phyloP scores from a whole-genome alignment of 2,113 vertebrate genomes.

The Syrrhaptes paradoxus region DNA sequence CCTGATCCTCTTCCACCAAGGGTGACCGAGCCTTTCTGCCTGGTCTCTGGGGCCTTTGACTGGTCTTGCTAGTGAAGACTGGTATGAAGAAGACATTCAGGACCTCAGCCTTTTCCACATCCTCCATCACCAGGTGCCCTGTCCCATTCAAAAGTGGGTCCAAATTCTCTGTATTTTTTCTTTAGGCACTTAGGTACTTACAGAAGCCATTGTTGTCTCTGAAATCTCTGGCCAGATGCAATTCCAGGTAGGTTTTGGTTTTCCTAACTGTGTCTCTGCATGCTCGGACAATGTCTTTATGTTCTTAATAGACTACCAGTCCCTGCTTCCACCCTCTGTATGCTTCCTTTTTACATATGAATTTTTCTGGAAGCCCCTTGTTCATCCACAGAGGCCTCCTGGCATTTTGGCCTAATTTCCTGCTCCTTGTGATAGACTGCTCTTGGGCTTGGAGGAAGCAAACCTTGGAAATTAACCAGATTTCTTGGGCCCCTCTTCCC shows the following conservation, averaged over 20 bases:
- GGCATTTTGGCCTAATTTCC: background rate
- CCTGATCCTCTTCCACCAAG: background rate
- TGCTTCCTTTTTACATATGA: too few relatives aligned
- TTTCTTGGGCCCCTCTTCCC: background rate
- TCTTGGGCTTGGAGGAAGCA: background rate
- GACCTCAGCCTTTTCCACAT: background rate
- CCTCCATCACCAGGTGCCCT: background rate
- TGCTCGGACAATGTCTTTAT: background rate
- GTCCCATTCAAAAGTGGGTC: background rate
- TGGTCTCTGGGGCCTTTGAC: background rate
- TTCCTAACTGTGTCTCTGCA: background rate
- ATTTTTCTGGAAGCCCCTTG: too few relatives aligned
- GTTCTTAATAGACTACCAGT: background rate
- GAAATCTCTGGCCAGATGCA: background rate
- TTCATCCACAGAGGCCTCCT: background rate
- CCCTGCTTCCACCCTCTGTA: background rate
- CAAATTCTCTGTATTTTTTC: background rate
- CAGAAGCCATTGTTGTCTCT: background rate
- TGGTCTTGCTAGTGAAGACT: background rate
- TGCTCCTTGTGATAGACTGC: background rate
- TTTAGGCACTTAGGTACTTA: background rate
- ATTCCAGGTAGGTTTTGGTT: background rate
- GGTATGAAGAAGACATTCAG: background rate
- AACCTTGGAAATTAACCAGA: background rate
- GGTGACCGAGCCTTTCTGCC: background rate